Conservation (phyloP, 2,888 invertebrate species). For the Dryocosmus kuriphilus region DNA sequence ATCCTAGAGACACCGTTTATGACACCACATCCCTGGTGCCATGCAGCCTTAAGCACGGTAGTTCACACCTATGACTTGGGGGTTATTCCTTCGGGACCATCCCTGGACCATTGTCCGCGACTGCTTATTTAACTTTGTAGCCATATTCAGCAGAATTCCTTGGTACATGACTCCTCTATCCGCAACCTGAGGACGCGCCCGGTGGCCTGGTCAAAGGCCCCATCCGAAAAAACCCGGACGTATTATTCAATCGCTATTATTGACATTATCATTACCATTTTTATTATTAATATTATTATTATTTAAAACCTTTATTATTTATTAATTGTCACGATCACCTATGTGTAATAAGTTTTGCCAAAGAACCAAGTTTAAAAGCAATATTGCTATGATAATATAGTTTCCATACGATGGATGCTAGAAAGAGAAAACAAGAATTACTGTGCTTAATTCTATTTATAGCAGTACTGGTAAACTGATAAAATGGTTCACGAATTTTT, state of each 20-base stretch:
- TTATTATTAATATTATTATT: constrained; percentile 63
- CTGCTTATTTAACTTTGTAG: too few relatives aligned
- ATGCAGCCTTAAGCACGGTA: too few relatives aligned
- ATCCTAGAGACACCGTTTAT: too few relatives aligned
- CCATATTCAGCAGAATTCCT: too few relatives aligned
- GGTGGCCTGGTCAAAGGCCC: too few relatives aligned
- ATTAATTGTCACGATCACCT: constrained; percentile 75
- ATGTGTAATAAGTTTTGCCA: constrained; percentile 78
- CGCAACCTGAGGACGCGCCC: too few relatives aligned
- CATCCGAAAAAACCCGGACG: too few relatives aligned
- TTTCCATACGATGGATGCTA: constrained; percentile 42
- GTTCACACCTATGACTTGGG: too few relatives aligned
- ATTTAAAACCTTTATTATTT: constrained; percentile 76
- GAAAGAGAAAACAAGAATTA: constrained; percentile 5
- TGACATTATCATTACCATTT: constrained; percentile 60
- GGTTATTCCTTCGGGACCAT: too few relatives aligned
- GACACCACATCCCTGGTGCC: too few relatives aligned
- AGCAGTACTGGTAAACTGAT: neutral
- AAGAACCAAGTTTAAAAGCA: constrained; percentile 71
- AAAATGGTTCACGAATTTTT: neutral
- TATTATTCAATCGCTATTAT: constrained; percentile 62
- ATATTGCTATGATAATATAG: constrained; percentile 64
- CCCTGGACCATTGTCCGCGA: too few relatives aligned
- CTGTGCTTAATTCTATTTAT: neutral
- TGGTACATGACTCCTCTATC: too few relatives aligned